Evolutionary conservation across 2,888 invertebrate genomes (phyloP), one percentile per base, ranked within the genome.

Genomic region (Drosophila emarginata): DNA sequence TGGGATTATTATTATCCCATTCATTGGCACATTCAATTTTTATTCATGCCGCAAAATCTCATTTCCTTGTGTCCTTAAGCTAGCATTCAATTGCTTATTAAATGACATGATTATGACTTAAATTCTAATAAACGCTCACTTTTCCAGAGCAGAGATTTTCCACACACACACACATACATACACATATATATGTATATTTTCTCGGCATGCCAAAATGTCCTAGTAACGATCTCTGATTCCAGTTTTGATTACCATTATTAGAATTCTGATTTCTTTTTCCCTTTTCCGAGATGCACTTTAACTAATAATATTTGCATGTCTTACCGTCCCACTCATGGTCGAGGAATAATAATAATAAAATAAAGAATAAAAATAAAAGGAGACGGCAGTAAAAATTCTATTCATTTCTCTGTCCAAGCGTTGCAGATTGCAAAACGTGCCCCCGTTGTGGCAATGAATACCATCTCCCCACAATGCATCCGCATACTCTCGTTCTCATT

Each of bases 371-470:
- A 45, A 21, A 12, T 3, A 9, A 21, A 37, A 37, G n/a, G n/a
- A 12, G 37, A 52, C 73, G 77, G 82, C 79, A 82, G 68, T 87
- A 88, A 87, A 88, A 87, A 88, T 87, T 88, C 89, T 88, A 87
- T 87, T 88, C 86, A 85, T 80, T 88, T 82, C 79, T 63, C 79
- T 83, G 84, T 83, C 88, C 84, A 70, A 88, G 79, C 84, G 72
- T 75, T 80, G 87, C 83, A 86, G 87, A 86, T 84, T 88, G 88
- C 79, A 68, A 73, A 80, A 88, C 84, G 88, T 85, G 88, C 84
- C 66, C 4, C 18, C 59, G 61, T 39, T 50, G 53, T 18, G 54
- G 67, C 61, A 61, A 56, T 61, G 51, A 59, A 45, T 57, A 45
- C 52, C 58, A 52, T 36, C 66, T 52, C 61, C 62, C 65, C 71